Conservation (phyloP, 2,113 vertebrate species). For the Tetrao urogallus region DNA sequence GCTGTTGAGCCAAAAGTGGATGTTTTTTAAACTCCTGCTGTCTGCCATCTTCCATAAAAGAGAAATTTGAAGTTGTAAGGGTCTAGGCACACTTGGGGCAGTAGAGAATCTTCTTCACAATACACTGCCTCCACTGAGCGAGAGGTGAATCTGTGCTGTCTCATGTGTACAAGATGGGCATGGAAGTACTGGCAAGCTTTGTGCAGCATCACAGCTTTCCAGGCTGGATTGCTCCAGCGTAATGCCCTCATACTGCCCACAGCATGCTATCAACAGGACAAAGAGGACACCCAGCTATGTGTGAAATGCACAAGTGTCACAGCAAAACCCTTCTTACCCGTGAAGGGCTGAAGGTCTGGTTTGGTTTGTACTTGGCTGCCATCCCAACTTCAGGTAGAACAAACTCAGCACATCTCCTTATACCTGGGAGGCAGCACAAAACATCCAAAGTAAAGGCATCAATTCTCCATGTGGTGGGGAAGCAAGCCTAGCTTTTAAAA, state of each 20-base stretch:
- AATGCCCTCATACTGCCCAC: background rate
- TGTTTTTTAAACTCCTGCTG: background rate
- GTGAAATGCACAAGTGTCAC: background rate
- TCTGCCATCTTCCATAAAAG: background rate
- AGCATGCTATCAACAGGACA: no score
- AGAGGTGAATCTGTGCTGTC: background rate
- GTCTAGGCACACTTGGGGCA: background rate
- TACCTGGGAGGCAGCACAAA: background rate
- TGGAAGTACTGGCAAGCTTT: background rate
- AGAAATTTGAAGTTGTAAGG: background rate
- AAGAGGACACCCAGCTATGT: background rate
- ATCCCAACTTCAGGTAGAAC: background rate
- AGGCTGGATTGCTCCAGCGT: background rate
- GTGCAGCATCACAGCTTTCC: background rate
- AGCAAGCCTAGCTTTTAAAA: slow-evolving; percentile 54
- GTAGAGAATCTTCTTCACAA: background rate
- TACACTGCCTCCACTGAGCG: background rate
- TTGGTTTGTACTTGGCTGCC: background rate
- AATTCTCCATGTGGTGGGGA: slow-evolving; percentile 8
- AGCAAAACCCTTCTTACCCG: background rate
- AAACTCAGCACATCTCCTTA: background rate
- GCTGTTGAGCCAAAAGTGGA: background rate
- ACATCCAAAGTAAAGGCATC: background rate
- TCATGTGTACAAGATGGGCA: accelerated
- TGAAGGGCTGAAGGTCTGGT: background rate